Conservation (phyloP, 2,797 vertebrate genomes). For the Cottoperca gobio region DNA sequence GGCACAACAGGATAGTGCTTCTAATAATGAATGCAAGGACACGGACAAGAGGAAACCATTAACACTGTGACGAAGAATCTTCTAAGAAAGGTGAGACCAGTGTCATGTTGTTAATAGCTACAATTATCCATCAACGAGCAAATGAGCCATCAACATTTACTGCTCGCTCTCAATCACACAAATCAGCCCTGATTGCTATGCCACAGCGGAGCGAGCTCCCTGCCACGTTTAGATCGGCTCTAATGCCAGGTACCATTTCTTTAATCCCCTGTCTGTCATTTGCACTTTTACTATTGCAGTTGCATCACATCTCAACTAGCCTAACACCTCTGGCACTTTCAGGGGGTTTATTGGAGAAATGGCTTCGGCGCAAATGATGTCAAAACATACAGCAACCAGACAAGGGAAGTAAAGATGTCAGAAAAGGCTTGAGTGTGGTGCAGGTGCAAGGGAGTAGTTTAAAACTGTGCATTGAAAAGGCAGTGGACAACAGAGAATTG, state of each 20-base stretch:
- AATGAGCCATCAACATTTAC: conserved; percentile 77
- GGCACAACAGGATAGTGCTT: conserved; percentile 47
- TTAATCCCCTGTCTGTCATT: conserved; percentile 52
- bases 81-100: conserved; percentile 75
- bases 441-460: neutral
- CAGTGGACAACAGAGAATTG: no score
- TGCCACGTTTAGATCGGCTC: conserved; percentile 48
- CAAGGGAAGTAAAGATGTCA: neutral
- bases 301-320: conserved; percentile 6
- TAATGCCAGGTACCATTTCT: conserved; percentile 47
- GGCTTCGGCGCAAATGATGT: neutral
- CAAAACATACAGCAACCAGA: neutral
- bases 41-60: conserved; percentile 72
- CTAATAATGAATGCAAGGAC: conserved; percentile 70
- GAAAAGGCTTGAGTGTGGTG: neutral
- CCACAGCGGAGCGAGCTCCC: conserved; percentile 52
- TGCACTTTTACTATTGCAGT: conserved; percentile 45
- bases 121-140: conserved; percentile 77
- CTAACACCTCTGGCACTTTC: neutral
- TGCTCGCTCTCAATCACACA: conserved; percentile 72
- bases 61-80: conserved; percentile 65
- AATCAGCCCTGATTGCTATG: conserved; percentile 70
- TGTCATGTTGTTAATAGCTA: conserved; percentile 76
- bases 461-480: no score
- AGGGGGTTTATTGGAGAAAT: neutral